phyloP scores from a whole-genome alignment of 2,113 vertebrate genomes.

The Deroptyus accipitrinus region DNA sequence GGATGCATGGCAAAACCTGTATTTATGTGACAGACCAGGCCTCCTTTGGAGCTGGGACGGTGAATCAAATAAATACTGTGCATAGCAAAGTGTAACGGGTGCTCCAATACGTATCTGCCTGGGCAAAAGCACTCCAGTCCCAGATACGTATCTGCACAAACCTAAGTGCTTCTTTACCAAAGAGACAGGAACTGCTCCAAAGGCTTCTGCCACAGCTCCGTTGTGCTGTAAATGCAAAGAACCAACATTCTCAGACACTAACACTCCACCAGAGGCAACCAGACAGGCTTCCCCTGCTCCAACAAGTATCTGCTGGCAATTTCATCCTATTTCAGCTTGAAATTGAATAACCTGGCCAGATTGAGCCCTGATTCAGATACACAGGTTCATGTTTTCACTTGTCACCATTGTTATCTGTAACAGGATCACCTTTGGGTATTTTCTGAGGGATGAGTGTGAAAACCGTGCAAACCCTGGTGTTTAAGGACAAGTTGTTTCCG shows the following conservation, averaged over 20 bases:
- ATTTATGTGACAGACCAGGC: not conserved
- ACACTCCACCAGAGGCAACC: not conserved
- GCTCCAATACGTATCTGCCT: constrained; percentile 48
- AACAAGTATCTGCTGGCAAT: not conserved
- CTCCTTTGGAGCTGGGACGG: not conserved
- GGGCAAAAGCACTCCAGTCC: constrained; percentile 44
- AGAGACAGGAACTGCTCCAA: constrained; percentile 74
- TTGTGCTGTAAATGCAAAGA: constrained; percentile 77
- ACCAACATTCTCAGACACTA: constrained; percentile 62
- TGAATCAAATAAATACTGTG: not conserved
- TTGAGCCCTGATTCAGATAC: not conserved
- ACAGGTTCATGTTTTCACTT: not conserved
- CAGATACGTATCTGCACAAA: constrained; percentile 61
- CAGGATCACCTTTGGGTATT: not conserved
- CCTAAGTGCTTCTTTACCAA: constrained; percentile 74
- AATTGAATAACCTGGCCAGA: not conserved
- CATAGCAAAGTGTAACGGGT: not conserved
- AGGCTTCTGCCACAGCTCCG: constrained; percentile 73
- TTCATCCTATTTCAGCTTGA: not conserved
- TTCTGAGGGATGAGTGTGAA: not conserved
- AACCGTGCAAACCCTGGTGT: fast-evolving
- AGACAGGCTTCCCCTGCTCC: not conserved
- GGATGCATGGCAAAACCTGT: constrained; percentile 20
- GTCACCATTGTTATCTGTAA: not conserved
- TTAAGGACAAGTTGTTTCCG: not conserved